Base-by-base conservation (phyloP, 2,888 invertebrate genomes). In the Zeuzera pyrina region DNA sequence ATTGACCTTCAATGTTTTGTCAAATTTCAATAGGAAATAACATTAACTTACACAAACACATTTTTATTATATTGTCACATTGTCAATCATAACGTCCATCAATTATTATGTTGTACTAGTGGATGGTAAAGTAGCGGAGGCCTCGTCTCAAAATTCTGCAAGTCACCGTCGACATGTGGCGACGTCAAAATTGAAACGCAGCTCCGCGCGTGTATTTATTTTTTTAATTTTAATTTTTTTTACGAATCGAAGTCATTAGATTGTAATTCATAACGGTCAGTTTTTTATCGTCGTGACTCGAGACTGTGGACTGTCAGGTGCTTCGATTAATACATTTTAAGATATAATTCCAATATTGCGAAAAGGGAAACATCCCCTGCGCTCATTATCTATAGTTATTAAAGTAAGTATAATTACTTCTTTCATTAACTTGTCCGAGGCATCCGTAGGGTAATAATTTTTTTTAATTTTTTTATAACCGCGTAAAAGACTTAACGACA, bases 91-190 rank as follows among this genome's bases (percentile, higher is more conserved):
- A n/a, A n/a, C n/a, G n/a, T n/a, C n/a, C n/a, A 33, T 16, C 11
- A 33, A 33, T 27, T 5, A 19, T 29, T 29, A 26, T 21, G 12
- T 32, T 4, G 5, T 15, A 21, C n/a, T 15, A 37, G 12, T 36
- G 39, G 43, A 41, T 42, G 43, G 39, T 6, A 8, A 42, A 34
- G 40, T 38, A 34, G 1, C 15, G 26, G 15, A 35, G 31, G 31
- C 27, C 36, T 36, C 35, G 39, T 29, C 35, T 26, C 38, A 26
- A 34, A 32, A 49, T 45, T 54, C 48, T 57, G 79, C 81, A 69
- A 81, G 81, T 81, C 81, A 81, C 59, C 39, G 60, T 47, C 67
- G 70, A 71, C 81, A 81, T 79, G 72, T 76, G 81, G 67, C 65
- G 61, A 64, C 69, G 57, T 52, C 57, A 55, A 67, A 71, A 67